Evolutionary conservation across 35 echinoderm and acorn worm genomes (phyloP).

Genomic region (Apostichopus parvimensis): DNA sequence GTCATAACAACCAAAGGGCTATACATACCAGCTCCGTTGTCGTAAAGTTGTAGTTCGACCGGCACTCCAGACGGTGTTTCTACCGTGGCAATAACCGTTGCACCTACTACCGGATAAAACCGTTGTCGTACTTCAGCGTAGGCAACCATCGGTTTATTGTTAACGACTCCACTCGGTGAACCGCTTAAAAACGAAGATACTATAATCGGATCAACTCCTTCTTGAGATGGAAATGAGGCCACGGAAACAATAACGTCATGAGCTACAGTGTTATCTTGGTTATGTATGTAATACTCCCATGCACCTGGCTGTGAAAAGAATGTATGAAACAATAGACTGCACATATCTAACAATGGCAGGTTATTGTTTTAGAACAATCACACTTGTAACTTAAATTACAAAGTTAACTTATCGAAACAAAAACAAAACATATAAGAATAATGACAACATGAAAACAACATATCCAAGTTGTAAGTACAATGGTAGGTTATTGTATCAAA

Average conservation of each 20-base stretch:
- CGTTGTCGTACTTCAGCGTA: conserved; percentile 44
- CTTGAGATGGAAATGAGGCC: neutral
- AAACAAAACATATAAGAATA: neutral
- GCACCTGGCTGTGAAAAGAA: conserved; percentile 12
- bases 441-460: neutral
- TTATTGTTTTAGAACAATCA: neutral
- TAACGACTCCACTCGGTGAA: neutral
- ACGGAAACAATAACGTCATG: conserved; percentile 9
- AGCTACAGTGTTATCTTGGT: neutral
- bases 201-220: conserved; percentile 5
- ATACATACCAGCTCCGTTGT: conserved; percentile 45
- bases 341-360: neutral
- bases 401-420: neutral
- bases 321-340: neutral
- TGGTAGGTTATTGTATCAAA: no score
- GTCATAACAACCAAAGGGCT: neutral
- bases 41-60: conserved; percentile 13
- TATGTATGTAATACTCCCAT: conserved; percentile 35
- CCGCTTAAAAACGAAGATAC: conserved; percentile 31
- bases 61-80: conserved; percentile 7
- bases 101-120: conserved; percentile 14
- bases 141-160: neutral
- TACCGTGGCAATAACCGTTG: conserved; percentile 6
- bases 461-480: neutral
- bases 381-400: neutral